Percentiles rank a stretch among this genome's conserved stretches.
Evolutionary conservation across 30 jellyfish, hydroid and myxozoan species (phyloP).

Genomic region (Nemopilema nomurai): DNA sequence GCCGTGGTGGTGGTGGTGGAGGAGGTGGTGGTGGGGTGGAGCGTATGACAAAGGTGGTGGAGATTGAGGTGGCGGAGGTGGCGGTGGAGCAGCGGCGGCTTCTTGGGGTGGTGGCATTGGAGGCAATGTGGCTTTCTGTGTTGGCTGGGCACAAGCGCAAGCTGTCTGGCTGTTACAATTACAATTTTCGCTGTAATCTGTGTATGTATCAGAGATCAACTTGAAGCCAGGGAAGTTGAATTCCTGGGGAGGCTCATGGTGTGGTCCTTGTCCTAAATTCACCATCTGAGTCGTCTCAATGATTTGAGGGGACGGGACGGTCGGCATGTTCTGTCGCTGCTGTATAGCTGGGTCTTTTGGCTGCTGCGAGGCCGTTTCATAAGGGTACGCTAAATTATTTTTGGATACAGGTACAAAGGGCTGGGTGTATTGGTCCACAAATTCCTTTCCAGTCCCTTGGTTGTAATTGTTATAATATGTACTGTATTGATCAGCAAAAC

Average conservation of each 20-base stretch:
- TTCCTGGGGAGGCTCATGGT: slow-evolving; percentile 64
- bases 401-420: not conserved
- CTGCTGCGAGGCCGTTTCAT: not conserved
- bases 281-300: slow-evolving; percentile 55
- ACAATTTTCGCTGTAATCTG: slow-evolving; percentile 55
- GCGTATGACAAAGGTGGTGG: not conserved
- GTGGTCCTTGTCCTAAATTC: slow-evolving; percentile 47
- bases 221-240: slow-evolving; percentile 60
- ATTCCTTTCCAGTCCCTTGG: not conserved
- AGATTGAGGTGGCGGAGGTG: slow-evolving; percentile 24
- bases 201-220: slow-evolving; percentile 40
- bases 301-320: slow-evolving; percentile 26
- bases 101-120: slow-evolving; percentile 38
- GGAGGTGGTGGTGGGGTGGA: slow-evolving; percentile 24
- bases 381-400: slow-evolving; percentile 14
- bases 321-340: slow-evolving; percentile 57
- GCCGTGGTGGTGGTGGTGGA: slow-evolving; percentile 28
- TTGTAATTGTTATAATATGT: not conserved
- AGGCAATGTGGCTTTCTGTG: slow-evolving; percentile 16
- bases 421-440: slow-evolving; percentile 38
- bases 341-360: slow-evolving; percentile 26
- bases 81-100: slow-evolving; percentile 29
- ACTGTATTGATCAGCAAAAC: slow-evolving; percentile 28
- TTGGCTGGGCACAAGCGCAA: slow-evolving; percentile 36
- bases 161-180: slow-evolving; percentile 20